Conservation (phyloP, 1,140 invertebrate species). For the Amyelois transitella region DNA sequence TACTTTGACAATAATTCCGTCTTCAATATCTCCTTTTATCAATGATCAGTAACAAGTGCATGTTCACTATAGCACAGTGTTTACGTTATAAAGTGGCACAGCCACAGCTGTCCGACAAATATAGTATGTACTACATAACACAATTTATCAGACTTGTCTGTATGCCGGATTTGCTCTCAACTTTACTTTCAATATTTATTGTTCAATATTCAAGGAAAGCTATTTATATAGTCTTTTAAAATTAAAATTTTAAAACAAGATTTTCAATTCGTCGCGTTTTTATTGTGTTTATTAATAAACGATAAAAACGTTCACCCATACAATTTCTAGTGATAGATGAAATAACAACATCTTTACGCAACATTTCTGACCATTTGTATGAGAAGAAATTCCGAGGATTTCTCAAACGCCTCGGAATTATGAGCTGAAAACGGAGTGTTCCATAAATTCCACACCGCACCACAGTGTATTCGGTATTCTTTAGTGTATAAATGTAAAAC, state of each 20-base stretch:
- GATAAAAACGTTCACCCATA: no score
- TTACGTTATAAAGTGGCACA: background rate
- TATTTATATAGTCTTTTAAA: no score
- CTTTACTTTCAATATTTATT: no score
- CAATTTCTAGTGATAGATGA: background rate
- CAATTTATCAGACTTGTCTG: background rate
- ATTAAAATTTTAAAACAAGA: no score
- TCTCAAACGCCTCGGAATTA: background rate
- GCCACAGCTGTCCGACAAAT: background rate
- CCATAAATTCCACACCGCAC: background rate
- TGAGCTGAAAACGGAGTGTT: background rate
- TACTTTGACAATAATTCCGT: background rate
- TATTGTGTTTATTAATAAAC: no score
- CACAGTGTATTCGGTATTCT: background rate
- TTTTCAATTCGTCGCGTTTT: no score
- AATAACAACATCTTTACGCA: background rate
- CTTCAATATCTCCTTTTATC: background rate
- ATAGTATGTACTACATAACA: background rate
- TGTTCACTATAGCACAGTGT: background rate
- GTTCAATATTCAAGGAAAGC: no score
- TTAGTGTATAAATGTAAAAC: background rate
- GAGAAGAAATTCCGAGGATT: background rate
- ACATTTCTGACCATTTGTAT: background rate
- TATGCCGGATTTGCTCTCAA: background rate
- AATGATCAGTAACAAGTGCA: background rate